Base-by-base conservation (phyloP, 2,888 invertebrate genomes). In the Hoplodrina ambigua region DNA sequence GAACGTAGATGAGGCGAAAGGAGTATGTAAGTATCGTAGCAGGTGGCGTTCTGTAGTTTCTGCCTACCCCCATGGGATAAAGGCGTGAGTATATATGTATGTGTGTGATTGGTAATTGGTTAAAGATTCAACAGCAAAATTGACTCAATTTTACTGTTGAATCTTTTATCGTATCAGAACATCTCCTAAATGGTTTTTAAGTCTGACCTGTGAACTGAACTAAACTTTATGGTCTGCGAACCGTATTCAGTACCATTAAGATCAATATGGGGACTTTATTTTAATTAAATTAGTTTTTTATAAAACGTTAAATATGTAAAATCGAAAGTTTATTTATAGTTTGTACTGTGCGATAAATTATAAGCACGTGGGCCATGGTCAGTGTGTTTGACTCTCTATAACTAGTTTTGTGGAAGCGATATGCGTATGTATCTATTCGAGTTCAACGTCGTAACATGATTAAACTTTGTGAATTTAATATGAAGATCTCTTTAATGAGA, bases 321-420 rank as follows among this genome's bases (percentile, higher is more conserved):
- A 72, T 41, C 25, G 70, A 76, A 79, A 73, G 76, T 76, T 67
- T 53, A 63, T 72, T 54, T 60, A 65, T 65, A 46, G 25, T 15
- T 33, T 25, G 20, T 49, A 25, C 11, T 33, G 46, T 53, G 15
- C 41, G n/a, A 46, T 60, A 49, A 69, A 37, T 60, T 56, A 49
- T 33, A 46, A 30, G 4, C 37, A 57, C 76, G 13, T 70, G 44
- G 69, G 30, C 17, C 46, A n/a, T 65, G 57, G 44, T 25, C 25
- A 54, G 55, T 30, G 20, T 25, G 6, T 55, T 17, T 41, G 49
- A 2, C 49, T 55, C 54, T 72, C 41, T 75, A 37, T 46, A 67
- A 53, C 52, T 17, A 5, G 46, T 72, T 69, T n/a, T 25, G n/a
- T 17, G 17, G 17, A 46, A 46, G 17, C 46, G 46, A 46, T 46